phyloP scores from a whole-genome alignment of 2,888 invertebrate genomes.

The Tinea semifulvella region DNA sequence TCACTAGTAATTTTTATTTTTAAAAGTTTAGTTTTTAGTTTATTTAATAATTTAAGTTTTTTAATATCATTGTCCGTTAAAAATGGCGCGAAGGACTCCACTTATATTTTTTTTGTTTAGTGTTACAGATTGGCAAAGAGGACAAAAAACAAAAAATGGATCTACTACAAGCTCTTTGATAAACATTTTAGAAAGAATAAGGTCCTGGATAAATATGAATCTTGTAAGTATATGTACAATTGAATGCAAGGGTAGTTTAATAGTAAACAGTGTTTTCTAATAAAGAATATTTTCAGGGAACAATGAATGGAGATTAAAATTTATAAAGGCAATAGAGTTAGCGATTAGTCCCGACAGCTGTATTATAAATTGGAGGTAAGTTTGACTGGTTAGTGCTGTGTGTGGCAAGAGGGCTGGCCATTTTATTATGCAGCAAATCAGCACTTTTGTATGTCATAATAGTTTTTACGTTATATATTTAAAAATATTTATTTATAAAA shows the following conservation, averaged over 20 bases:
- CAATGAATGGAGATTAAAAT: constrained; percentile 51
- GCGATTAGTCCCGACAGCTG: constrained; percentile 42
- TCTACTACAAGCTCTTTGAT: constrained; percentile 53
- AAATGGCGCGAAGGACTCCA: too few species aligned
- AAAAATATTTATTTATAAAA: not conserved
- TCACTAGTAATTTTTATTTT: too few species aligned
- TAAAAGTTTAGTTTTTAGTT: too few species aligned
- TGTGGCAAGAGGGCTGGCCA: too few species aligned
- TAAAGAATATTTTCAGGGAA: constrained; percentile 36
- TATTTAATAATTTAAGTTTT: too few species aligned
- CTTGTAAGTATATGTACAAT: constrained; percentile 45
- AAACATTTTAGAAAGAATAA: constrained; percentile 47
- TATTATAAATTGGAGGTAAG: constrained; percentile 48
- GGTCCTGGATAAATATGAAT: constrained; percentile 52
- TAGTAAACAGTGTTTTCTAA: not conserved
- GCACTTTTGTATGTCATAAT: too few species aligned
- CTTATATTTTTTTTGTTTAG: too few species aligned
- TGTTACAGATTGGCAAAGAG: constrained; percentile 52
- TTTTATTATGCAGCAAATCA: too few species aligned
- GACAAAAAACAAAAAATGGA: constrained; percentile 48
- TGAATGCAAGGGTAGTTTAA: not conserved
- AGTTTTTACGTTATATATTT: constrained; percentile 1
- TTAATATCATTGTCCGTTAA: too few species aligned
- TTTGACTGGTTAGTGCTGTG: not conserved
- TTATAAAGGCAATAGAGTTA: constrained; percentile 31